phyloP scores from a whole-genome alignment of 2,797 vertebrate genomes.

The Esox lucius region DNA sequence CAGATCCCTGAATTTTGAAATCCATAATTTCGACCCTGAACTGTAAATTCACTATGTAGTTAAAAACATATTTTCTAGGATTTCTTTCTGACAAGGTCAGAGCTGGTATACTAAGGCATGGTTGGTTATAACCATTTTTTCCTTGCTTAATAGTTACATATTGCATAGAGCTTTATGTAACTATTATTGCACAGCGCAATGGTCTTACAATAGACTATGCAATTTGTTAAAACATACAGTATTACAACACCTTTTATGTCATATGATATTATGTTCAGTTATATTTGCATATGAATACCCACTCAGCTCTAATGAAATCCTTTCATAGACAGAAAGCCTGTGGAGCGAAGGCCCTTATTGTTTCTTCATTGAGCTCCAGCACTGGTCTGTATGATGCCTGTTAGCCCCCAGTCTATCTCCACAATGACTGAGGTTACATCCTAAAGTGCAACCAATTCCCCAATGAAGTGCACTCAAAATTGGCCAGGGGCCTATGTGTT shows the following conservation, averaged over 20 bases:
- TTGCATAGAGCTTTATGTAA: not conserved
- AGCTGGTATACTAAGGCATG: not conserved
- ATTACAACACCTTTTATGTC: not conserved
- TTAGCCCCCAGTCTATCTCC: constrained; percentile 6
- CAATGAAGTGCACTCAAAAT: not conserved
- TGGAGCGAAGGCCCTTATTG: not conserved
- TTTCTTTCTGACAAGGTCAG: not conserved
- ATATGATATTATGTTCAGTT: constrained; percentile 12
- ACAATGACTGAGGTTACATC: not conserved
- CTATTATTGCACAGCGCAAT: not conserved
- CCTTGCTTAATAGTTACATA: not conserved
- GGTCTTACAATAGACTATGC: not conserved
- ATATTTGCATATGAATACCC: constrained; percentile 47
- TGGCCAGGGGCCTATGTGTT: not conserved
- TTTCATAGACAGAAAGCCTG: constrained; percentile 23
- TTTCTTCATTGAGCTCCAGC: not conserved
- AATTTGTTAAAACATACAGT: not conserved
- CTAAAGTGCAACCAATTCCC: not conserved
- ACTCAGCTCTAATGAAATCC: constrained; percentile 35
- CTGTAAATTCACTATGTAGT: not conserved
- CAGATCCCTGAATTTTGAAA: not conserved
- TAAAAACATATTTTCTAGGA: too few relatives aligned
- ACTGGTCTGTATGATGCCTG: constrained; percentile 42
- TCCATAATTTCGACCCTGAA: not conserved
- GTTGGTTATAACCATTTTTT: not conserved